These are phyloP conservation scores for Coluber constrictor DNA, from an alignment of 2,797 vertebrate genomes.

Conservation along the genomic window DNA sequence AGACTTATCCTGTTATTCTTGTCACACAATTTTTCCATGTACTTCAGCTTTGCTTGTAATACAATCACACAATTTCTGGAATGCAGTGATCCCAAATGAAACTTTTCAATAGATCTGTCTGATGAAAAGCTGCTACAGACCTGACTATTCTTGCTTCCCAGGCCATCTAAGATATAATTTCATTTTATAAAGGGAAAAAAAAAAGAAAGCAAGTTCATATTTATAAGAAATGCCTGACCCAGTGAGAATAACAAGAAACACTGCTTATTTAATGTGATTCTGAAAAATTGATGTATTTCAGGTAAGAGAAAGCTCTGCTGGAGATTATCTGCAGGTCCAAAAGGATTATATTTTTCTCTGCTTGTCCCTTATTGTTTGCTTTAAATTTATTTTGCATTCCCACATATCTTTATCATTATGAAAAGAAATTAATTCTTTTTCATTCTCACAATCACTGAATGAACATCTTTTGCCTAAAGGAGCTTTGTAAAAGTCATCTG, in stretches of 20 bases:
- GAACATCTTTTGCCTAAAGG: not conserved
- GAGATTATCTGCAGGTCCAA: not conserved
- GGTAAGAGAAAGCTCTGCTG: conserved; percentile 4
- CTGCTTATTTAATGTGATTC: not conserved
- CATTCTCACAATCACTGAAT: conserved; percentile 5
- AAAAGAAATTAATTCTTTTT: conserved; percentile 17
- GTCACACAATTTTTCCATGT: not conserved
- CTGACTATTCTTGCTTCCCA: not conserved
- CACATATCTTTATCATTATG: not conserved
- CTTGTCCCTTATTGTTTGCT: conserved; percentile 8
- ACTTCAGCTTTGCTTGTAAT: not conserved
- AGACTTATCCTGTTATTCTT: not conserved
- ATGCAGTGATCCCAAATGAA: not conserved
- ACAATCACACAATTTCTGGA: not conserved
- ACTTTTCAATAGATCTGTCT: not conserved
- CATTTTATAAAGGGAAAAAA: not conserved
- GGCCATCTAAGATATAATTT: not conserved
- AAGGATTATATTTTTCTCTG: not conserved
- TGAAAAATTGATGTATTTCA: not conserved
- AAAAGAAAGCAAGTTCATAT: not conserved
- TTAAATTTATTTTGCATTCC: conserved; percentile 22
- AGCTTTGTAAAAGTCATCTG: conserved; percentile 8
- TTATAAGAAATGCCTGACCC: not conserved
- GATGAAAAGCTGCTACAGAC: not conserved
- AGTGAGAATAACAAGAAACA: not conserved